Conservation (phyloP, 2,797 vertebrate genomes). For the Anguilla obscura region DNA sequence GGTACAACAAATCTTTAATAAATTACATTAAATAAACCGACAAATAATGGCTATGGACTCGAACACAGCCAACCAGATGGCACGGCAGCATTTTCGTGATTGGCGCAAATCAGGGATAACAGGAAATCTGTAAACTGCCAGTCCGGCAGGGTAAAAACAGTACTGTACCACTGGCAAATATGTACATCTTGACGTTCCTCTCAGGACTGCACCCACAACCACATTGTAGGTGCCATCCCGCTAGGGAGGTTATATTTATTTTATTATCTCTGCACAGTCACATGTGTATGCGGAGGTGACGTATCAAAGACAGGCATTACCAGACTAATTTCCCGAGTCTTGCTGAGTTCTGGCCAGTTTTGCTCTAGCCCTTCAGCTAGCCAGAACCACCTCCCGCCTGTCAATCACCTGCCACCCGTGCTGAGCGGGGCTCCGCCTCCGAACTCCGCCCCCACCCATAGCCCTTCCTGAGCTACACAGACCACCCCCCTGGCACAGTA, state of each 20-base stretch:
- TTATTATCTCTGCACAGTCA: neutral
- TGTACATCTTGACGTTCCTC: constrained; percentile 27
- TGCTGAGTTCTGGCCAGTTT: neutral
- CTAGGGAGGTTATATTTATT: neutral
- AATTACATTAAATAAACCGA: constrained; percentile 71
- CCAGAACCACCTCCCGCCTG: constrained; percentile 18
- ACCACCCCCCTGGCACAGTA: neutral
- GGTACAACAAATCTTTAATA: constrained; percentile 70
- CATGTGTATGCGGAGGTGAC: neutral
- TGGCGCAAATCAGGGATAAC: constrained; percentile 5
- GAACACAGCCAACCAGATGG: constrained; percentile 54
- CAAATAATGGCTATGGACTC: constrained; percentile 37
- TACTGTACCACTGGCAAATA: constrained; percentile 27
- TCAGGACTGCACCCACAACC: neutral
- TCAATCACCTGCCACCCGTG: neutral
- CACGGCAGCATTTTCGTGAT: constrained; percentile 26
- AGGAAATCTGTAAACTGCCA: constrained; percentile 24
- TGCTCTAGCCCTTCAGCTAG: constrained; percentile 26
- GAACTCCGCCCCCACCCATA: neutral
- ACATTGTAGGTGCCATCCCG: neutral
- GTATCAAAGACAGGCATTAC: constrained; percentile 2
- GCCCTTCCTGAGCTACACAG: neutral
- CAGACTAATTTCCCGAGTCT: neutral
- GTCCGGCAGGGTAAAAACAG: constrained; percentile 30
- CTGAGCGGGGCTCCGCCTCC: constrained; percentile 7